phyloP scores from a whole-genome alignment of 1,140 invertebrate species.

The Sycobia sp. region DNA sequence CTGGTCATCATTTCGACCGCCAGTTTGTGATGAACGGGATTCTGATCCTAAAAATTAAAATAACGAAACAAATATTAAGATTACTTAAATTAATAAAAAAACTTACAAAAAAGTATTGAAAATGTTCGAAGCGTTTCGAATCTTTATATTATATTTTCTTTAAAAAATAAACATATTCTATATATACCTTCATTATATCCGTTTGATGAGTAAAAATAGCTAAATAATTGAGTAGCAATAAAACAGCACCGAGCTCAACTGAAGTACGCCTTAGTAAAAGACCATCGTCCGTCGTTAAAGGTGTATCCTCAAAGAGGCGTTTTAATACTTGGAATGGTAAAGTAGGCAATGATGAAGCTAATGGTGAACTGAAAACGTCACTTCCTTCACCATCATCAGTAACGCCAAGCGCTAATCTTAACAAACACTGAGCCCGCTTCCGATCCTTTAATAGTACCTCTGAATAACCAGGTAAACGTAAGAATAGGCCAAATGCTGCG shows the following conservation, averaged over 20 bases:
- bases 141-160: neutral
- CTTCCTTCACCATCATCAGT: conserved; percentile 89
- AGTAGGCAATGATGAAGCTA: conserved; percentile 80
- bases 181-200: conserved; percentile 43
- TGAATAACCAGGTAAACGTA: conserved; percentile 86
- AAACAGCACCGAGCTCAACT: conserved; percentile 81
- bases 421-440: conserved; percentile 81
- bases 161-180: neutral
- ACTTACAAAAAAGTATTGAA: neutral
- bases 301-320: conserved; percentile 77
- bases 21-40: conserved; percentile 40
- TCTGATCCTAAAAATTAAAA: conserved; percentile 32
- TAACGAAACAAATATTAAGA: conserved; percentile 5
- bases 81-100: neutral
- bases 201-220: conserved; percentile 88
- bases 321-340: conserved; percentile 86
- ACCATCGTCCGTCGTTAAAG: conserved; percentile 82
- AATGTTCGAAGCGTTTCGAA: neutral
- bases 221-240: conserved; percentile 83
- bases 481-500: conserved; percentile 85
- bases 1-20: conserved; percentile 69
- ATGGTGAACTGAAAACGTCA: conserved; percentile 76
- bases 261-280: conserved; percentile 77
- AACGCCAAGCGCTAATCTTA: conserved; percentile 85
- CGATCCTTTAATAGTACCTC: conserved; percentile 84